Base-by-base conservation (phyloP, 1,140 invertebrate species). In the Archivesica marissinica region DNA sequence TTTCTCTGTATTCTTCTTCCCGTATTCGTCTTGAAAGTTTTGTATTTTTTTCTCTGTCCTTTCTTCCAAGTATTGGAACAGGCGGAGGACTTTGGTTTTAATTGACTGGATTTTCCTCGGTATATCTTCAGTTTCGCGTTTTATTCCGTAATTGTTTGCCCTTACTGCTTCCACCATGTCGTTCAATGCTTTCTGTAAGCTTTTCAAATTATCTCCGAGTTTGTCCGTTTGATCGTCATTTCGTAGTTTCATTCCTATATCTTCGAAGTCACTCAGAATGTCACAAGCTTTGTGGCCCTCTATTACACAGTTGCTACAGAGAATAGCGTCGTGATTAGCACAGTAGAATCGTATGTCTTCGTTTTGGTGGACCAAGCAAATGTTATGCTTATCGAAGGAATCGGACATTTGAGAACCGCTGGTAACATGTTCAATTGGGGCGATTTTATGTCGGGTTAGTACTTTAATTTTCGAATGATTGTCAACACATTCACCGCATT, bases 211-310 rank as follows among this genome's bases (percentile, higher is more conserved):
- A 2, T 83, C 56, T 39, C 44, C 23, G 0, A 83, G 52, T 64
- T 83, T 52, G 1, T 74, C 52, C n/a, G 50, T 44, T n/a, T 64
- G 28, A 38, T 72, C 70, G 30, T 28, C 38, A 4, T 74, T n/a
- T 33, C 47, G 47, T 9, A 83, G 25, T 17, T 83, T 6, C 41
- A 30, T 44, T 44, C 80, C 80, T 15, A 75, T 13, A 2, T 83
- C 80, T 15, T 74, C 70, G 23, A 83, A 75, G 13, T 83, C 80
- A 28, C 20, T 72, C 1, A 83, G 1, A 25, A 83, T 41, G 44
- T 83, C 68, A 54, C 80, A 83, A 33, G 80, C 80, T 83, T 83
- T 83, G 30, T 83, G 80, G 44, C 38, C 61, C n/a, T 20, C 80
- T 25, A 83, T 50, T 23, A 41, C 52, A 38, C 80, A 83, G 11